Evolutionary conservation across 2,797 vertebrate species (phyloP).

Genomic region (Psittacula echo): DNA sequence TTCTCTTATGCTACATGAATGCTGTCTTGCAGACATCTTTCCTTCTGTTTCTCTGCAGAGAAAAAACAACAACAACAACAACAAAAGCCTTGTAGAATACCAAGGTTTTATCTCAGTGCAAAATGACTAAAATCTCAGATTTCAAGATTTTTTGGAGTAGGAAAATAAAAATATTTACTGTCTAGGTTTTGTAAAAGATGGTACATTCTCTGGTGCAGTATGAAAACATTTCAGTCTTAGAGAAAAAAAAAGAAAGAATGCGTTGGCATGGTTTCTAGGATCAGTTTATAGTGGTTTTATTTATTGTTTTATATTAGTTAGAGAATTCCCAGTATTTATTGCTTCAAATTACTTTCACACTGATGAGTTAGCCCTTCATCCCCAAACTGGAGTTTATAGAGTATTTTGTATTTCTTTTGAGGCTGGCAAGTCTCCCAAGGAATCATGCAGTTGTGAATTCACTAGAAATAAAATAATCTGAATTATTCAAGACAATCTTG

Average conservation of each 20-base stretch:
- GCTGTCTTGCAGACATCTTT: not conserved
- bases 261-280: not conserved
- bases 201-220: not conserved
- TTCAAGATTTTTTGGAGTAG: not conserved
- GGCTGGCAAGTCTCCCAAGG: not conserved
- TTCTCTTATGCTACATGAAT: not conserved
- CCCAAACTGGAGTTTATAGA: not conserved
- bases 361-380: not conserved
- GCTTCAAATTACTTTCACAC: not conserved
- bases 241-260: not conserved
- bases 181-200: not conserved
- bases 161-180: not conserved
- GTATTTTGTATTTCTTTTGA: not conserved
- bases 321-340: not conserved
- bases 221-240: not conserved
- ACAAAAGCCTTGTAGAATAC: not conserved
- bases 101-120: not conserved
- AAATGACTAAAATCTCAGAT: not conserved
- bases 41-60: not conserved
- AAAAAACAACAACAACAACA: not conserved
- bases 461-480: constrained; percentile 9
- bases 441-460: not conserved
- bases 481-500: constrained; percentile 4
- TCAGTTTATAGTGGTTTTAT: not conserved
- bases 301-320: not conserved